Evolutionary conservation across 2,797 vertebrate species (phyloP), one percentile per base, ranked within the genome.

Genomic region (Gymnoscopelus microlampas): DNA sequence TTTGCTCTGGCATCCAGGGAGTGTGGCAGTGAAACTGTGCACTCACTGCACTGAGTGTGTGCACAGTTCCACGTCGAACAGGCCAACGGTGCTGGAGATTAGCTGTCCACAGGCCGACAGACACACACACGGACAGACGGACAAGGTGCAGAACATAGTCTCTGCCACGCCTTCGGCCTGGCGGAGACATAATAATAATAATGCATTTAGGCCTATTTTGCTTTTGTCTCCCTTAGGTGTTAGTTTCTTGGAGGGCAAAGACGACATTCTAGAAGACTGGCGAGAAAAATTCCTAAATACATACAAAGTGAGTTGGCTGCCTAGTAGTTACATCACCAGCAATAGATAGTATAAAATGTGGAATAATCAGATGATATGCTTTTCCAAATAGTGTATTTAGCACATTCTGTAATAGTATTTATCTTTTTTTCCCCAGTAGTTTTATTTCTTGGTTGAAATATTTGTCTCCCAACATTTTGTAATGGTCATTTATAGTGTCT

Each of bases 221-320:
- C 4, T 60, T 71, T 69, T 74, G 49, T 72, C 62, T 72, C 47
- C 15, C 74, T 11, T 78, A 98, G 96, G 95, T 60, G 92, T 98
- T 90, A 97, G 95, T 77, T 81, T 96, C 76, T 87, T 97, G 64
- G 96, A 97, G 79, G 93, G 84, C 26, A 95, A 97, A 85, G 94
- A 96, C 3, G 95, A 97, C 81, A 86, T 96, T 78, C 87, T 95
- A 72, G 89, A 93, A 70, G 96, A 96, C 87, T 95, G 96, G 91
- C 96, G 87, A 70, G 91, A 94, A 53, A 98, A 97, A 84, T 97
- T 97, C 79, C 89, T 96, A 80, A 97, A 97, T 63, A 97, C 96
- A 0, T 98, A 97, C 60, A 96, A 94, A 94, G 96, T 96, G 85
- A 94, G 93, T 53, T 3, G 2, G 19, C 19, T 19, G 19, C 19